Percentiles rank a stretch among this genome's conserved stretches.
Evolutionary conservation across 2,797 vertebrate genomes (phyloP).

Genomic region (Myripristis murdjan): DNA sequence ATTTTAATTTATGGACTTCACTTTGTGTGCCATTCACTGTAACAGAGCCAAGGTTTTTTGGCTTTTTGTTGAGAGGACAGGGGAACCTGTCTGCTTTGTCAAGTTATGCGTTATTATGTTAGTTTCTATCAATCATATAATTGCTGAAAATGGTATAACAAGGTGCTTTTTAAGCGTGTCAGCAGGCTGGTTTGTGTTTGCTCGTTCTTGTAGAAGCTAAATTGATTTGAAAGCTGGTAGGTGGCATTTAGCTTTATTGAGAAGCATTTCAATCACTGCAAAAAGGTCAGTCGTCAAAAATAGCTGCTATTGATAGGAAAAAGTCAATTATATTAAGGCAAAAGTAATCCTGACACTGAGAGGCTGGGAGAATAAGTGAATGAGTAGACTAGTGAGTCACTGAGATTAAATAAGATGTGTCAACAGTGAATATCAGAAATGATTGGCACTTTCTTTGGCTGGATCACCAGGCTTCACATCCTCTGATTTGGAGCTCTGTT

Average conservation of each 20-base stretch:
- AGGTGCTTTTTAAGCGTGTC: constrained; percentile 55
- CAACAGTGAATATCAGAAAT: constrained; percentile 68
- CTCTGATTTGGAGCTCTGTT: constrained; percentile 78
- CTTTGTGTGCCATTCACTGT: constrained; percentile 40
- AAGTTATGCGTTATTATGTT: constrained; percentile 70
- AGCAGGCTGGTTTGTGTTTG: constrained; percentile 65
- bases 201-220: constrained; percentile 62
- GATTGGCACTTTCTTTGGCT: constrained; percentile 59
- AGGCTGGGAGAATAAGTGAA: constrained; percentile 9
- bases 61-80: constrained; percentile 45
- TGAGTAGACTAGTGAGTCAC: constrained; percentile 10
- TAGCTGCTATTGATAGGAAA: constrained; percentile 69
- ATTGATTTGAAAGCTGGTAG: constrained; percentile 75
- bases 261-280: constrained; percentile 61
- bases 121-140: constrained; percentile 56
- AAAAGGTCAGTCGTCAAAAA: constrained; percentile 72
- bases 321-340: constrained; percentile 64
- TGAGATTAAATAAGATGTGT: constrained; percentile 2
- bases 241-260: constrained; percentile 66
- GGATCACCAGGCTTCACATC: constrained; percentile 68
- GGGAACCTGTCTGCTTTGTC: constrained; percentile 57
- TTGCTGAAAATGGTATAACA: constrained; percentile 50
- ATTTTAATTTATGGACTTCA: constrained; percentile 31
- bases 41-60: constrained; percentile 41
- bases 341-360: constrained; percentile 39